Evolutionary conservation across 2,797 vertebrate genomes (phyloP).

Genomic region (Pangasius mekongensis): DNA sequence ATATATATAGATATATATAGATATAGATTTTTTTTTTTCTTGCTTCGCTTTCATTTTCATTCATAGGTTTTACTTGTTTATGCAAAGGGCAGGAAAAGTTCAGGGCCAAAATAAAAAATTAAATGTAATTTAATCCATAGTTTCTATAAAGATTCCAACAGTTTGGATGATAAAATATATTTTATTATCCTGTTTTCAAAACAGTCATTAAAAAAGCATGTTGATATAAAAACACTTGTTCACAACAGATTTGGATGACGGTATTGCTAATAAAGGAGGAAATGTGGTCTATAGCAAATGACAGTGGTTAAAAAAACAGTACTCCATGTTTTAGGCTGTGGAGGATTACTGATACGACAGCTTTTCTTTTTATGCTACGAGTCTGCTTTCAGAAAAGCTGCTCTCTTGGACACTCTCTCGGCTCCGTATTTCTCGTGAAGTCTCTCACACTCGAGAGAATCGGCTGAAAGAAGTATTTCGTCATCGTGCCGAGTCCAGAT

Average conservation of each 20-base stretch:
- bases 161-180: background rate
- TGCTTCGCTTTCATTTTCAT: background rate
- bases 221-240: slow-evolving; percentile 1
- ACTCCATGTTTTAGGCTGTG: background rate
- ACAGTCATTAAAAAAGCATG: slow-evolving; percentile 13
- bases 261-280: background rate
- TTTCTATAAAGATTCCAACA: background rate
- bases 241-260: background rate
- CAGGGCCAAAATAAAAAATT: background rate
- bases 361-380: slow-evolving; percentile 8
- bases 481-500: slow-evolving; percentile 72
- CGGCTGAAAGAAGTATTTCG: slow-evolving; percentile 58
- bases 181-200: slow-evolving; percentile 21
- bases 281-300: background rate
- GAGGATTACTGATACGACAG: no score
- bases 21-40: background rate
- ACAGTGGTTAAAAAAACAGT: background rate
- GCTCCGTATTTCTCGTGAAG: slow-evolving; percentile 72
- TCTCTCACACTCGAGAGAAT: slow-evolving; percentile 48
- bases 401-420: slow-evolving; percentile 66
- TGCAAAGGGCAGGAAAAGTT: background rate
- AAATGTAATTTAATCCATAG: background rate
- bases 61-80: background rate
- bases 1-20: no score
- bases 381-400: slow-evolving; percentile 67